A percentile compares a stretch with the other conserved stretches of the same genome.
Evolutionary conservation across 2,888 invertebrate genomes (phyloP).

Genomic region (Zaprionus lineosus): DNA sequence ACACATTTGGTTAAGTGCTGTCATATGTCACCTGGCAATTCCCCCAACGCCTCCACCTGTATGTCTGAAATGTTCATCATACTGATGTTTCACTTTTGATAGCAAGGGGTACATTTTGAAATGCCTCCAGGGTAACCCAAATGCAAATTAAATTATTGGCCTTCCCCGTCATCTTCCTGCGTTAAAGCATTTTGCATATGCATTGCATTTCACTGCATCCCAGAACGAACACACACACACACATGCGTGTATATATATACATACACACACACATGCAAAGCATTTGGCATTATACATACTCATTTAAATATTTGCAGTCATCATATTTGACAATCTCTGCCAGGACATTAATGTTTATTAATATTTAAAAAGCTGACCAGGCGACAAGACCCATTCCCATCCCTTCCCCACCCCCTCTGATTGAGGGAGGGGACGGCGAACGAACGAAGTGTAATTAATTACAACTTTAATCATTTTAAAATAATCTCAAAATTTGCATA

Average conservation of each 20-base stretch:
- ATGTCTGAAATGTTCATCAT: constrained; percentile 42
- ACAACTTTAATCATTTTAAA: too few relatives aligned
- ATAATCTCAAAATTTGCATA: too few relatives aligned
- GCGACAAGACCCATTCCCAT: too few relatives aligned
- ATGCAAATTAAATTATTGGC: constrained; percentile 52
- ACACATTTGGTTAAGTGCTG: constrained; percentile 56
- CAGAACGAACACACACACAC: too few relatives aligned
- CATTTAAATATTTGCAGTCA: constrained; percentile 11
- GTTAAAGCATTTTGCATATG: constrained; percentile 20
- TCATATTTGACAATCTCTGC: constrained; percentile 10
- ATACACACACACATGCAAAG: too few relatives aligned
- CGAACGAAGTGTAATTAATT: too few relatives aligned
- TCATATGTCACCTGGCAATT: constrained; percentile 53
- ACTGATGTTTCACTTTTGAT: constrained; percentile 46
- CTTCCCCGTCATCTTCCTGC: constrained; percentile 15
- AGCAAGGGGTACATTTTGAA: constrained; percentile 15
- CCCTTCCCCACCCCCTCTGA: too few relatives aligned
- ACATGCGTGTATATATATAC: too few relatives aligned
- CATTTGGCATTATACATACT: too few relatives aligned
- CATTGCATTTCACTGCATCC: constrained; percentile 19
- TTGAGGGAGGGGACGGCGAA: too few relatives aligned
- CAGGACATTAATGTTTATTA: constrained; percentile 45
- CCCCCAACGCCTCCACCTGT: constrained; percentile 4
- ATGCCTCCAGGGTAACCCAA: constrained; percentile 28
- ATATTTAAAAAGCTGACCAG: constrained; percentile 49